Evolutionary conservation across 2,797 vertebrate species (phyloP).

Genomic region (Leucoraja ocellata): DNA sequence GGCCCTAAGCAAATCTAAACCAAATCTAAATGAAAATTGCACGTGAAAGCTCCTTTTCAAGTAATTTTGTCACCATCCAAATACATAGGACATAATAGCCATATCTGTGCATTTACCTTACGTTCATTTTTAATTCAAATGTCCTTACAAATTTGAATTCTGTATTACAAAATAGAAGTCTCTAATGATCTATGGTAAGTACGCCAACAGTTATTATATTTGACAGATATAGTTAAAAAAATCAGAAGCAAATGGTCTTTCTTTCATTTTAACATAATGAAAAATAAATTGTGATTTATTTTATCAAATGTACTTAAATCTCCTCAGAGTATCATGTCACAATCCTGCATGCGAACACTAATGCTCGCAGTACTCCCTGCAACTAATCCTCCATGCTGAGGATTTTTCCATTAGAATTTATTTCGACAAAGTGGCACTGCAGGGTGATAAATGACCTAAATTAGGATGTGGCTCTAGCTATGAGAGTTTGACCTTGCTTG

Average conservation of each 20-base stretch:
- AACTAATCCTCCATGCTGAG: neutral
- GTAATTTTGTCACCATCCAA: neutral
- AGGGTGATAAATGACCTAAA: conserved; percentile 64
- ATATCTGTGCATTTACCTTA: neutral
- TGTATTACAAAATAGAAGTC: neutral
- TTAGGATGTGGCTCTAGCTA: conserved; percentile 58
- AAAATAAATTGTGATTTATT: neutral
- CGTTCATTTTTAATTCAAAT: neutral
- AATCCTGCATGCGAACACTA: neutral
- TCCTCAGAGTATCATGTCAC: neutral
- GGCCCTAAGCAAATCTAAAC: neutral
- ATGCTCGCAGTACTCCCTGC: neutral
- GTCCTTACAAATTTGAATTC: neutral
- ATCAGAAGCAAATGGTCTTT: neutral
- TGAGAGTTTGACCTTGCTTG: conserved; percentile 57
- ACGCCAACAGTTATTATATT: neutral
- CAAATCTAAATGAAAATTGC: neutral
- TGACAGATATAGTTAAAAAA: neutral
- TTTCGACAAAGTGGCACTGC: conserved; percentile 56
- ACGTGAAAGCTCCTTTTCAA: neutral
- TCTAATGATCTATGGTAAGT: neutral
- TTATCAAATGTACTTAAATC: neutral
- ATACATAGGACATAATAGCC: neutral
- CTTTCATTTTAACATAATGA: neutral
- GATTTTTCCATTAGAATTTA: conserved; percentile 49